Base-by-base conservation (phyloP, 2,888 invertebrate genomes). In the Drosophila colorata region DNA sequence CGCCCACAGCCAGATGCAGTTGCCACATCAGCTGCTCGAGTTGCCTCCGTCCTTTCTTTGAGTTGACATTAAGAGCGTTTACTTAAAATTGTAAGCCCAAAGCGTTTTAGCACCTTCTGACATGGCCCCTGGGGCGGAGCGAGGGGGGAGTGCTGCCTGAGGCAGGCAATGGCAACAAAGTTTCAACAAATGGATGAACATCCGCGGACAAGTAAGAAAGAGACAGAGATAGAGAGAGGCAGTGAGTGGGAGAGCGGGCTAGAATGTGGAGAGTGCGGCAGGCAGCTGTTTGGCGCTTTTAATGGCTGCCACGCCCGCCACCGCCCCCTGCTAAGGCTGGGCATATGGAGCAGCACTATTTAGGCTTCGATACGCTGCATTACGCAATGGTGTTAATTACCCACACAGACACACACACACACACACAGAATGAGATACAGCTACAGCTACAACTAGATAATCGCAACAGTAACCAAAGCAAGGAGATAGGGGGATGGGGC, bases 321-420 rank as follows among this genome's bases (percentile, higher is more conserved):
- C 58, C 48, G 35, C 57, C 63, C 58, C 52, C 61, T 44, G 25
- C 33, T 44, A 48, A 64, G 78, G 71, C 49, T 87, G 66, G 78
- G 67, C 78, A 88, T 86, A 83, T 88, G 88, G 88, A 84, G 85
- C 77, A 81, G 85, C 90, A 90, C 87, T 90, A 83, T 82, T 88
- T 88, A 85, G 90, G 90, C 90, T 90, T 90, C 90, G 90, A 90
- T 90, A 89, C 87, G 90, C 90, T 89, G 90, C 90, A 91, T 90
- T 90, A 90, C 90, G 90, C 91, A 90, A 90, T 88, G 91, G 90
- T 90, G 90, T 90, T 90, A 90, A 90, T 90, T 91, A 90, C 90
- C 64, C 80, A 82, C 80, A 86, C 79, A 87, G 53, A 75, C 63
- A 66, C 9, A 47, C 25, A 41, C 37, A 44, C 7, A 18, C 20